phyloP scores from a whole-genome alignment of 2,113 vertebrate genomes.

The Callospermophilus lateralis region DNA sequence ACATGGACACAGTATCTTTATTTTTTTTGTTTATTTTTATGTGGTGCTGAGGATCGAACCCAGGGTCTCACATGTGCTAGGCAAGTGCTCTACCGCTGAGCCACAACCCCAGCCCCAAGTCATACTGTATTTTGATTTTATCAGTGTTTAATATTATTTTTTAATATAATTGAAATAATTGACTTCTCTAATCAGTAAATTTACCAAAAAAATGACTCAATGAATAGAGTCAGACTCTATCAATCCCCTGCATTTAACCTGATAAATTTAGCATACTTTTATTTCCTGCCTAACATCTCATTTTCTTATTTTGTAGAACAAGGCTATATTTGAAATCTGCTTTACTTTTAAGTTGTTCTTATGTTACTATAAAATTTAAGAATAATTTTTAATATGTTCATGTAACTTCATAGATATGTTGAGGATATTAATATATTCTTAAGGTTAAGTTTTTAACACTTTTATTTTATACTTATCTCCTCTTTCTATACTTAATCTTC shows the following conservation, averaged over 20 bases:
- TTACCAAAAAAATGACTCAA: background rate
- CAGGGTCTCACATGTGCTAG: too few species aligned
- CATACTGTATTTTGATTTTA: background rate
- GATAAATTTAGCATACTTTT: background rate
- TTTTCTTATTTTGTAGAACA: background rate
- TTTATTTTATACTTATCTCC: background rate
- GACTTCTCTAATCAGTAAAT: background rate
- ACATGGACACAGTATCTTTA: too few species aligned
- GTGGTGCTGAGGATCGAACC: too few species aligned
- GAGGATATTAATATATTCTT: background rate
- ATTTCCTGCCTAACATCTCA: background rate
- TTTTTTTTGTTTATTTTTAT: too few species aligned
- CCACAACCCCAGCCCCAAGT: background rate
- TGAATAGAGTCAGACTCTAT: background rate
- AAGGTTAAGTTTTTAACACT: background rate
- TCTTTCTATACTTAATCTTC: background rate
- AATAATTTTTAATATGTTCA: slow-evolving; percentile 26
- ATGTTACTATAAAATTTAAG: background rate
- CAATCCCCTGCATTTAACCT: background rate
- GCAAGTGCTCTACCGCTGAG: too few species aligned
- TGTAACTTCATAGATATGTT: background rate
- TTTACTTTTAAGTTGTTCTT: background rate
- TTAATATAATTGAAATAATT: background rate
- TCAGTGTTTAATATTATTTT: background rate
- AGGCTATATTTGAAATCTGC: background rate